Base-by-base conservation (phyloP, 2,113 vertebrate species). In the Canis aureus region DNA sequence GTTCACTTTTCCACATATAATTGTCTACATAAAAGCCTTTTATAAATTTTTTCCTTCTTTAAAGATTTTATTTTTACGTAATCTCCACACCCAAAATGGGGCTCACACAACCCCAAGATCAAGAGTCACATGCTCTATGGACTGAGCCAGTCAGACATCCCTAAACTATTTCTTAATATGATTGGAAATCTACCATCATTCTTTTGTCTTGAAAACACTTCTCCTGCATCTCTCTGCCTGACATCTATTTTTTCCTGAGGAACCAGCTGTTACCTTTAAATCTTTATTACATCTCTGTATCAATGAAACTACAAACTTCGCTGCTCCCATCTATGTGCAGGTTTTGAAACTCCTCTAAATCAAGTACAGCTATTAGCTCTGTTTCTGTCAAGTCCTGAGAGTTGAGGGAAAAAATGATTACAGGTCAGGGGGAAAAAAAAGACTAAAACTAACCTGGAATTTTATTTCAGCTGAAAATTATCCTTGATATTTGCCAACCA, bases 281-380 rank as follows among this genome's bases (percentile, higher is more conserved):
- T 92, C 76, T 91, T 82, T 81, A 57, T 93, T 92, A 51, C 16
- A 82, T 96, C 94, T 95, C 66, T 59, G 43, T 83, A 27, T 91
- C 85, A 57, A 35, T 38, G 55, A 81, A 82, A 78, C 49, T 60
- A 57, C 81, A 74, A 66, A 76, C 57, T 60, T 74, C 49, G 27
- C 20, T 57, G n/a, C 64, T 32, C 11, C 38, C 51, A 3, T 49
- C 69, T 84, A 29, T 86, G 38, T 51, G 32, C 43, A 69, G 64
- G 53, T 79, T 91, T 92, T 92, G 78, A 15, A 95, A 89, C 13
- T 66, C 81, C 79, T 96, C 83, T 94, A 13, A 82, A 81, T 62
- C 57, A 86, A 51, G 69, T 55, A 74, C 89, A 93, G 23, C 69
- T n/a, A 3, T 71, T 80, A 93, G 22, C 5, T 73, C 23, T 32